phyloP scores from a whole-genome alignment of 2,797 vertebrate genomes.

The Ptychobarbus kaznakovi region DNA sequence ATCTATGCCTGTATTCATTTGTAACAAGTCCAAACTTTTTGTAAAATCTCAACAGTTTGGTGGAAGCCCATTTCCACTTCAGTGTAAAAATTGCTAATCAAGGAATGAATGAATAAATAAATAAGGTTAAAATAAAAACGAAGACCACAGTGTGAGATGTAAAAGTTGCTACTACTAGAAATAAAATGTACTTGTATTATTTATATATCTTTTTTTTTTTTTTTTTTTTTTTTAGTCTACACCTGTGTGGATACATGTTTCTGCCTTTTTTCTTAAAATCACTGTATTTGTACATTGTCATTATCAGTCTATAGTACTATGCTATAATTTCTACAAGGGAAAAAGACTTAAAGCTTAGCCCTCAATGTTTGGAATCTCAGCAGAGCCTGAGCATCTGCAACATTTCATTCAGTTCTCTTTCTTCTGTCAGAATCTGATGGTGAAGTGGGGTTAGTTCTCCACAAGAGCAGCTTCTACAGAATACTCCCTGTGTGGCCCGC shows the following conservation, averaged over 20 bases:
- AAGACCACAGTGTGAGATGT: not conserved
- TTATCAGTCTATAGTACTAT: not conserved
- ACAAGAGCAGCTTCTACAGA: not conserved
- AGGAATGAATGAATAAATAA: too few species aligned
- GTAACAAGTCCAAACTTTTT: not conserved
- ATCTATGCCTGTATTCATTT: not conserved
- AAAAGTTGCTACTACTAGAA: not conserved
- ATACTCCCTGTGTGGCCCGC: not conserved
- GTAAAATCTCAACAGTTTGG: not conserved
- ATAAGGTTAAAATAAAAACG: too few species aligned
- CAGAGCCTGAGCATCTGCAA: slow-evolving; percentile 27
- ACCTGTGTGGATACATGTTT: not conserved
- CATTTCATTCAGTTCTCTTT: not conserved
- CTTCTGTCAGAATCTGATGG: slow-evolving; percentile 6
- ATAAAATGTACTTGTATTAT: too few species aligned
- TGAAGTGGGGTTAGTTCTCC: slow-evolving; percentile 19
- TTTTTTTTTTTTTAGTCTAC: not conserved
- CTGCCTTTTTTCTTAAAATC: not conserved
- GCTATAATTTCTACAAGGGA: not conserved
- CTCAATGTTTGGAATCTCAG: not conserved
- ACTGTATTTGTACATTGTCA: not conserved
- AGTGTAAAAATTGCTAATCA: not conserved
- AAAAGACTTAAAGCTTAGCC: not conserved
- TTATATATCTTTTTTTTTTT: not conserved
- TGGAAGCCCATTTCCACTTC: not conserved